Evolutionary conservation across 2,888 invertebrate species (phyloP).

Genomic region (Linyphia triangularis): DNA sequence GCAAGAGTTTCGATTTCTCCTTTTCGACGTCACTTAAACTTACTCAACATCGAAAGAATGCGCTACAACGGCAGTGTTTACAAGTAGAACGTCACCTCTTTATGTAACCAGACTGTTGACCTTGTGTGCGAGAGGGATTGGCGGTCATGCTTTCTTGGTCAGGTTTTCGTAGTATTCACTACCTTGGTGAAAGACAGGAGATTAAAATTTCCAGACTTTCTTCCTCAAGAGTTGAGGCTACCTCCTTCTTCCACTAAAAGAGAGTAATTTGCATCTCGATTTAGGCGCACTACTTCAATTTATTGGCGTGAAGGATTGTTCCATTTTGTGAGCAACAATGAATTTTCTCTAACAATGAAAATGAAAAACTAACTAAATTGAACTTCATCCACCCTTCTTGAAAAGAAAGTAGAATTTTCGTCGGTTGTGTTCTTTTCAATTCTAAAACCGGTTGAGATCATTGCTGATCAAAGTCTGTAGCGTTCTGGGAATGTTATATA

Average conservation of each 20-base stretch:
- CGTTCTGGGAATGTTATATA: conserved; percentile 19
- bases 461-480: conserved; percentile 5
- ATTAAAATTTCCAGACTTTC: too few species aligned
- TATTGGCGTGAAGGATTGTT: conserved; percentile 22
- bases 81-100: neutral
- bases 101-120: conserved; percentile 40
- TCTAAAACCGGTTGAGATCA: conserved; percentile 53
- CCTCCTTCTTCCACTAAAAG: too few species aligned
- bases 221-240: neutral
- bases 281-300: conserved; percentile 12
- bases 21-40: conserved; percentile 16
- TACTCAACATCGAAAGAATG: neutral
- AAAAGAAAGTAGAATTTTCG: neutral
- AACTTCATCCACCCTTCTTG: conserved; percentile 22
- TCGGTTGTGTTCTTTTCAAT: conserved; percentile 10
- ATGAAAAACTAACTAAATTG: conserved; percentile 31
- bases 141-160: neutral
- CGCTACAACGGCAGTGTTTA: neutral
- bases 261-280: neutral
- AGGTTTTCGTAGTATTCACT: neutral
- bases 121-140: conserved; percentile 17
- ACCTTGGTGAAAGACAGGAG: neutral
- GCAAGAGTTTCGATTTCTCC: conserved; percentile 5
- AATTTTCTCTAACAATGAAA: conserved; percentile 21
- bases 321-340: conserved; percentile 43